A percentile compares a stretch with the other conserved stretches of the same genome.
Evolutionary conservation across 2,113 vertebrate genomes (phyloP).

Genomic region (Barbus barbus): DNA sequence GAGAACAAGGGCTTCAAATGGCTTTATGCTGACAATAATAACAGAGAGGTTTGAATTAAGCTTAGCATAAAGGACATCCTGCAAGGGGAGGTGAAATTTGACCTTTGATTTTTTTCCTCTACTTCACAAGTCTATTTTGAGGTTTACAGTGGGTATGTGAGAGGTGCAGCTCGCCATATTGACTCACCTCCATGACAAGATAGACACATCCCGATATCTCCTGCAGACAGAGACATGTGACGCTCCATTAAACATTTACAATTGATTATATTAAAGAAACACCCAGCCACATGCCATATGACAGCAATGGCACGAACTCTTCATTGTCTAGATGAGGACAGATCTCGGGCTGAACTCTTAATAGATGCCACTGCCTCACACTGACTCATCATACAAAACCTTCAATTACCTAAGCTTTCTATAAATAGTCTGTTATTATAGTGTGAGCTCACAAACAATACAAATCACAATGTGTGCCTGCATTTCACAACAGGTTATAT

Average conservation of each 20-base stretch:
- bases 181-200: conserved; percentile 96
- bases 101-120: not conserved
- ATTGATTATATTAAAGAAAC: not conserved
- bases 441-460: not conserved
- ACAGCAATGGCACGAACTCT: not conserved
- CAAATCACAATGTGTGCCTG: not conserved
- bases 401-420: not conserved
- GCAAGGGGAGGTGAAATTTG: not conserved
- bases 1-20: conserved; percentile 3
- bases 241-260: not conserved
- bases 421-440: not conserved
- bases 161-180: not conserved
- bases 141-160: not conserved
- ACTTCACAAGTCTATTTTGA: conserved; percentile 5
- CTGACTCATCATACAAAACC: not conserved
- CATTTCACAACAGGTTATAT: too few relatives aligned
- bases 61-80: not conserved
- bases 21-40: not conserved
- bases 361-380: not conserved
- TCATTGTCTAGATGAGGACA: not conserved
- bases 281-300: not conserved
- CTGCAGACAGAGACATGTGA: conserved; percentile 70
- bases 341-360: not conserved
- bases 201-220: conserved; percentile 94
- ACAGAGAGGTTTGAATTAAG: not conserved